Evolutionary conservation across 2,113 vertebrate genomes (phyloP), one percentile per base, ranked within the genome.

Genomic region (Myrmecophaga tridactyla): DNA sequence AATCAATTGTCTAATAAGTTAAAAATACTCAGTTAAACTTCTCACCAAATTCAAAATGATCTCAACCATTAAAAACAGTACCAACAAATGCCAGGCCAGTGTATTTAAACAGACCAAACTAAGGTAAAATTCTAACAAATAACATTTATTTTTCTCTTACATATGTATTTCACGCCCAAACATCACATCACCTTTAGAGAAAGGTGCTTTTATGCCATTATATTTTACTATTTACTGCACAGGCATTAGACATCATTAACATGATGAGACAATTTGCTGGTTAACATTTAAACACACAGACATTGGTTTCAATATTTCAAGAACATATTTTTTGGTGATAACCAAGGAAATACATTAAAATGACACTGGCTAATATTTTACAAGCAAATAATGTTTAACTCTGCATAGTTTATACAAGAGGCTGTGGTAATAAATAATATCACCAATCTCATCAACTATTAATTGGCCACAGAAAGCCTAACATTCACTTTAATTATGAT

Each of bases 341-440:
- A 99, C 97, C 97, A 99, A 99, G 98, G 99, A 99, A 98, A 98
- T 98, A 99, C 99, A 99, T 98, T 99, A 99, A 99, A 99, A 98
- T 98, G 98, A 99, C 98, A 98, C 96, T 98, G 98, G 98, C 99
- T 98, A 98, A 97, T 99, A 99, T 99, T 98, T 99, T 99, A 99
- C 98, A 99, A 99, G 99, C 98, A 99, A 99, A 99, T 98, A 99
- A 99, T 98, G 99, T 98, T 99, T 98, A 99, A 99, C 98, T 98
- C 98, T 99, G 99, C 98, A 98, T 99, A 99, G 99, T 99, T 99
- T 99, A 99, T 99, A 99, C 99, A 99, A 99, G 99, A 99, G 98
- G 98, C 98, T 98, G 98, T 98, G 98, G 97, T 99, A 99, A 98
- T 98, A 98, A 98, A 98, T 98, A 99, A 98, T 97, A 99, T 99